A percentile compares a stretch with the other conserved stretches of the same genome.
Conservation (phyloP, 2,888 invertebrate species). For the Zaprionus lineosus region DNA sequence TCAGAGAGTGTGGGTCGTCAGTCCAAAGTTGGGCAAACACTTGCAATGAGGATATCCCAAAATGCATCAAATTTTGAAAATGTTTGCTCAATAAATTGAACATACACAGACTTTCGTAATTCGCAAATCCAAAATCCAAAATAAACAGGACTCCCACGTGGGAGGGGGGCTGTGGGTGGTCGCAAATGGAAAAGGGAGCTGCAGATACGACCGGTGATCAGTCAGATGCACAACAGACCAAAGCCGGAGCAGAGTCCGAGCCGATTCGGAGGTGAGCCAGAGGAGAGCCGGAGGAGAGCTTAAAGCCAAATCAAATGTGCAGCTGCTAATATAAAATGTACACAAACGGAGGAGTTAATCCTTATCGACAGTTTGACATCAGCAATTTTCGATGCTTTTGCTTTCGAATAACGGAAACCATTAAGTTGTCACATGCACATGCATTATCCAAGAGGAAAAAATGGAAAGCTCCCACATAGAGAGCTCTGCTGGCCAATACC, state of each 20-base stretch:
- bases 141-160: constrained; percentile 46
- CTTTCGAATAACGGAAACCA: constrained; percentile 77
- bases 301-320: constrained; percentile 69
- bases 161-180: neutral
- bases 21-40: constrained; percentile 13
- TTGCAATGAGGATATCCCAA: constrained; percentile 10
- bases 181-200: neutral
- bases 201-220: too few relatives aligned
- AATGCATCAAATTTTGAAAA: constrained; percentile 22
- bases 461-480: neutral
- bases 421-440: constrained; percentile 76
- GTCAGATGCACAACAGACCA: too few relatives aligned
- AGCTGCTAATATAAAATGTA: constrained; percentile 74
- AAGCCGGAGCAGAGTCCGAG: too few relatives aligned
- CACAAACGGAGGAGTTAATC: constrained; percentile 76
- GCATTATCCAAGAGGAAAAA: constrained; percentile 11
- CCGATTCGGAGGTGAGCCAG: too few relatives aligned
- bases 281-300: constrained; percentile 1
- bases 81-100: constrained; percentile 72
- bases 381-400: constrained; percentile 78
- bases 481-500: constrained; percentile 5
- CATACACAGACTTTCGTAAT: constrained; percentile 57
- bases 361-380: constrained; percentile 77
- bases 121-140: constrained; percentile 61
- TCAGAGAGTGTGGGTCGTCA: constrained; percentile 13